Conservation (phyloP, 1,140 invertebrate species). For the Drosophila rufa region DNA sequence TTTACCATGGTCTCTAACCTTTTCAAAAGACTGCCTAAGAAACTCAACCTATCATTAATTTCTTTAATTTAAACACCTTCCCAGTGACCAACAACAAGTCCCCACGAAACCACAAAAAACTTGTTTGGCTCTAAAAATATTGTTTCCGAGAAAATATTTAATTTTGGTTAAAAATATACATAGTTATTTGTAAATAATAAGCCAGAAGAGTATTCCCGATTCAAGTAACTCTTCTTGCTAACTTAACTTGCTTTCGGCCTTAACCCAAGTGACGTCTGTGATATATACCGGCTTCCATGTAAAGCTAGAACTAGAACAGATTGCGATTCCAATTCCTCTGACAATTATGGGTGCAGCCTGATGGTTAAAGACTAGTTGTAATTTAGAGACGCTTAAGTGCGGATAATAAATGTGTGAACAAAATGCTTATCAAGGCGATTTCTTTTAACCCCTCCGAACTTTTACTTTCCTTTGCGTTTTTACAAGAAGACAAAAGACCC, state of each 20-base stretch:
- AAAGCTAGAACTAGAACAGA: slow-evolving; percentile 35
- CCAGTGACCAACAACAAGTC: slow-evolving; percentile 9
- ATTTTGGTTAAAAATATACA: background rate
- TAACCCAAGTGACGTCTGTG: slow-evolving; percentile 54
- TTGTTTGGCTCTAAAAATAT: slow-evolving; percentile 18
- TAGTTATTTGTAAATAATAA: background rate
- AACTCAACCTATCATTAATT: slow-evolving; percentile 11
- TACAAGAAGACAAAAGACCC: slow-evolving; percentile 14
- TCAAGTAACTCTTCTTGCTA: background rate
- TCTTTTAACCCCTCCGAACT: slow-evolving; percentile 30
- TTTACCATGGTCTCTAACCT: background rate
- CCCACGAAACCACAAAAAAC: slow-evolving; percentile 18
- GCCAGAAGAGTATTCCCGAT: slow-evolving; percentile 28
- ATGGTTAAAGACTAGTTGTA: slow-evolving; percentile 44
- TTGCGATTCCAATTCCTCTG: slow-evolving; percentile 43
- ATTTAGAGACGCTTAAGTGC: slow-evolving; percentile 42
- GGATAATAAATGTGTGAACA: slow-evolving; percentile 57
- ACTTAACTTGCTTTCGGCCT: slow-evolving; percentile 51
- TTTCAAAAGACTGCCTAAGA: background rate
- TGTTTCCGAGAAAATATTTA: slow-evolving; percentile 20
- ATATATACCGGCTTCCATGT: slow-evolving; percentile 25
- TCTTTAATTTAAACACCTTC: slow-evolving; percentile 2
- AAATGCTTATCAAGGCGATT: slow-evolving; percentile 12
- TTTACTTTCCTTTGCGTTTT: slow-evolving; percentile 42
- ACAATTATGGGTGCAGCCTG: slow-evolving; percentile 66